Evolutionary conservation across 2,113 vertebrate genomes (phyloP).

Genomic region (Oncorhynchus tshawytscha): DNA sequence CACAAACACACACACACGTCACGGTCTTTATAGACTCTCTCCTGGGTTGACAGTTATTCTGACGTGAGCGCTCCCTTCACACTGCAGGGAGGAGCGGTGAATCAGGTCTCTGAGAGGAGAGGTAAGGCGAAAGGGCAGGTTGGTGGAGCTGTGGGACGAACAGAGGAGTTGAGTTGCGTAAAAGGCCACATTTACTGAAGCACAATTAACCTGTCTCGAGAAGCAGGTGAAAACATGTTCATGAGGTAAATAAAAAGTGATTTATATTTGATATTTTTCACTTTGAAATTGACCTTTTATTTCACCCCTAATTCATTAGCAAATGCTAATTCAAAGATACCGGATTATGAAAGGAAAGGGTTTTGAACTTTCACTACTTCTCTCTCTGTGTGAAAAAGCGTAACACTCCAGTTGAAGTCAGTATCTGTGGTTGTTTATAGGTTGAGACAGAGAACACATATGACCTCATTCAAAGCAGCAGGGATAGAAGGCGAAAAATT

Average conservation of each 20-base stretch:
- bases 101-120: not conserved
- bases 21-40: not conserved
- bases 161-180: not conserved
- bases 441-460: slow-evolving; percentile 67
- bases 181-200: not conserved
- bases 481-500: slow-evolving; percentile 59
- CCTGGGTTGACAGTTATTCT: not conserved
- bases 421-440: slow-evolving; percentile 65
- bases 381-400: slow-evolving; percentile 41
- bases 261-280: not conserved
- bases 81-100: not conserved
- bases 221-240: not conserved
- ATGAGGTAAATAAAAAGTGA: not conserved
- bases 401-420: slow-evolving; percentile 52
- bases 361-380: not conserved
- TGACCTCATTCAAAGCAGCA: slow-evolving; percentile 59
- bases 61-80: not conserved
- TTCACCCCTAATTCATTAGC: not conserved
- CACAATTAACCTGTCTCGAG: not conserved
- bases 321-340: not conserved
- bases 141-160: not conserved
- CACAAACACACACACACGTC: not conserved
- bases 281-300: not conserved
- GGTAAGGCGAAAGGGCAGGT: no score
- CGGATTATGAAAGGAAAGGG: not conserved